Evolutionary conservation across 2,797 vertebrate genomes (phyloP).

Genomic region (Chlorospingus flavigularis): DNA sequence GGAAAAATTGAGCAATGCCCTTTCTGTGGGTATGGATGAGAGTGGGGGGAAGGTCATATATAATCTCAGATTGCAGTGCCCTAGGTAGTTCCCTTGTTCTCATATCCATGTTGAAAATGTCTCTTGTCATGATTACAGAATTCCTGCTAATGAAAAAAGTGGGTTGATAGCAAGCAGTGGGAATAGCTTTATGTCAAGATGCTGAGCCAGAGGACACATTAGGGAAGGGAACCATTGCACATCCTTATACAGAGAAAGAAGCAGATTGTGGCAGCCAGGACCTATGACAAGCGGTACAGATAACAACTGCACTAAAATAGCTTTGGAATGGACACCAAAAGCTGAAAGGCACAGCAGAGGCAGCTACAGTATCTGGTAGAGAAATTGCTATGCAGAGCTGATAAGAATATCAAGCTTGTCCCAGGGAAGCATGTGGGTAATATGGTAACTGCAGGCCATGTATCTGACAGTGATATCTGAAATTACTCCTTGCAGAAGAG

Average conservation of each 20-base stretch:
- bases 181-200: neutral
- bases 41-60: neutral
- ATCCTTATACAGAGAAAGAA: slow-evolving; percentile 5
- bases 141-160: neutral
- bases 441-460: neutral
- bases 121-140: neutral
- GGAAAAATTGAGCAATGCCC: neutral
- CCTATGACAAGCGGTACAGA: neutral
- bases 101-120: neutral
- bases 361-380: slow-evolving; percentile 10
- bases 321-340: slow-evolving; percentile 44
- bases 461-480: neutral
- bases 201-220: neutral
- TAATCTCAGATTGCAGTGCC: neutral
- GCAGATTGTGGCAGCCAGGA: slow-evolving; percentile 28
- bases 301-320: slow-evolving; percentile 55
- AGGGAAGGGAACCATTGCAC: neutral
- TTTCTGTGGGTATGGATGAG: neutral
- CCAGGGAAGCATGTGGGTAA: neutral
- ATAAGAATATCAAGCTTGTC: neutral
- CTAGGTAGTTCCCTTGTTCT: neutral
- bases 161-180: neutral
- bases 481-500: neutral
- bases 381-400: neutral
- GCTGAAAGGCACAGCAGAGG: neutral